These are phyloP conservation scores for Meandrina meandrites DNA, from an alignment of 92 coral and sea anemone genomes.

Conservation along the genomic window DNA sequence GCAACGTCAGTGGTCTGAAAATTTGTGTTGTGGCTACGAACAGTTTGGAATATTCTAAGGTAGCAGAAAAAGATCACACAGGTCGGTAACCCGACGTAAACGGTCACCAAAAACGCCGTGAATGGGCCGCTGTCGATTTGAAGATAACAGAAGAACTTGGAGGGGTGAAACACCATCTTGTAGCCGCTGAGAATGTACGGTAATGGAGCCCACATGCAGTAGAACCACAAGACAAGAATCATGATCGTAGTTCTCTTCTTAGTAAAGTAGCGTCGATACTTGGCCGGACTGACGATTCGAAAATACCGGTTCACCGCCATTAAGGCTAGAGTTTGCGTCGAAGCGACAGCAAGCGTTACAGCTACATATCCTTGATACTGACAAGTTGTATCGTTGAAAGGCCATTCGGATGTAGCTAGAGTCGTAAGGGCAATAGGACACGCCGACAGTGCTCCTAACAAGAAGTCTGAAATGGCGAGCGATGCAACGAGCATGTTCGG, in stretches of 20 bases:
- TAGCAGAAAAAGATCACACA: conserved; percentile 48
- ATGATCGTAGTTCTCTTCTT: conserved; percentile 10
- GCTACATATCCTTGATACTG: conserved; percentile 64
- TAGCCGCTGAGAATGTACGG: conserved; percentile 61
- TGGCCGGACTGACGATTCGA: conserved; percentile 53
- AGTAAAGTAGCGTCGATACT: conserved; percentile 52
- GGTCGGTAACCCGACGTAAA: conserved; percentile 53
- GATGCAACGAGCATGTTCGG: conserved; percentile 58
- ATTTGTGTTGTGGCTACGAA: conserved; percentile 48
- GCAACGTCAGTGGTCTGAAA: not conserved
- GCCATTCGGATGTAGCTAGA: conserved; percentile 52
- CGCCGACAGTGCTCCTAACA: conserved; percentile 43
- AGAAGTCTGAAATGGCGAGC: conserved; percentile 64
- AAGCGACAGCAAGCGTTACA: conserved; percentile 47
- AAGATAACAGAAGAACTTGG: conserved; percentile 59
- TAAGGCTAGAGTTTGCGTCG: conserved; percentile 59
- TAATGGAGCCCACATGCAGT: conserved; percentile 39
- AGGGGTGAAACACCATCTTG: conserved; percentile 64
- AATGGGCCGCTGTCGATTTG: conserved; percentile 29
- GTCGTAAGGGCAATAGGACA: conserved; percentile 41
- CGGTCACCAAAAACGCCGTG: conserved; percentile 42
- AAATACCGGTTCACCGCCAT: conserved; percentile 57
- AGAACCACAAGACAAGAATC: conserved; percentile 44
- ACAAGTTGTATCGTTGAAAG: conserved; percentile 52
- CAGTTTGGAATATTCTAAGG: conserved; percentile 60